phyloP scores from a whole-genome alignment of 2,113 vertebrate species.

The Lagopus leucura region DNA sequence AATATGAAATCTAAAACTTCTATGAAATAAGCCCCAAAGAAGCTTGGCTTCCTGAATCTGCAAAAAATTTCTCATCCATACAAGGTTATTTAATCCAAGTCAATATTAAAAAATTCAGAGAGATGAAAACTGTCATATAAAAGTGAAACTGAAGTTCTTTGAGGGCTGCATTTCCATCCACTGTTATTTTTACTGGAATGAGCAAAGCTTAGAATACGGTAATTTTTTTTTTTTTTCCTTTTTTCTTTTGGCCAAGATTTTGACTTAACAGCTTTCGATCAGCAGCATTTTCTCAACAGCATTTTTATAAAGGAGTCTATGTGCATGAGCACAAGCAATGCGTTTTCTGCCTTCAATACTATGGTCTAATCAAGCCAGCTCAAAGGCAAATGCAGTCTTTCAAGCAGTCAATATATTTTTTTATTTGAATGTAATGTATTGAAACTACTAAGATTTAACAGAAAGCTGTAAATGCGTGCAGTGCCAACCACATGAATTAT shows the following conservation, averaged over 20 bases:
- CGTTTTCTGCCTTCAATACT: not conserved
- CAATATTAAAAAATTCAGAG: not conserved
- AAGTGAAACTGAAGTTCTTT: conserved; percentile 34
- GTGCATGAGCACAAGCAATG: not conserved
- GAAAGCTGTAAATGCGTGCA: not conserved
- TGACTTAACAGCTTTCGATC: conserved; percentile 22
- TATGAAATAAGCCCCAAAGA: conserved; percentile 56
- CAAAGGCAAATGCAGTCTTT: conserved; percentile 27
- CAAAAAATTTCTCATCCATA: conserved; percentile 30
- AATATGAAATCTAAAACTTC: conserved; percentile 41
- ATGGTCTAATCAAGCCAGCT: not conserved
- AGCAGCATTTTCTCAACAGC: not conserved
- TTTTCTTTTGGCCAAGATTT: conserved; percentile 6
- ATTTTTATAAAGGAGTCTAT: not conserved
- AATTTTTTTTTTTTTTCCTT: not conserved
- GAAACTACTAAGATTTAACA: conserved; percentile 1
- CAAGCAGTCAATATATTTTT: not conserved
- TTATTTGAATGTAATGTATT: not conserved
- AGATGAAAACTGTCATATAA: conserved; percentile 53
- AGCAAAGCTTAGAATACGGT: conserved; percentile 13
- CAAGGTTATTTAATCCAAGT: conserved; percentile 47
- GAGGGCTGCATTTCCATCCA: not conserved
- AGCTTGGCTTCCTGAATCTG: conserved; percentile 60
- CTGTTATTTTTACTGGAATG: conserved; percentile 48
- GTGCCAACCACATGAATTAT: not conserved